Evolutionary conservation across 2,888 invertebrate genomes (phyloP), one percentile per base, ranked within the genome.

Genomic region (Alloplasta piceator): DNA sequence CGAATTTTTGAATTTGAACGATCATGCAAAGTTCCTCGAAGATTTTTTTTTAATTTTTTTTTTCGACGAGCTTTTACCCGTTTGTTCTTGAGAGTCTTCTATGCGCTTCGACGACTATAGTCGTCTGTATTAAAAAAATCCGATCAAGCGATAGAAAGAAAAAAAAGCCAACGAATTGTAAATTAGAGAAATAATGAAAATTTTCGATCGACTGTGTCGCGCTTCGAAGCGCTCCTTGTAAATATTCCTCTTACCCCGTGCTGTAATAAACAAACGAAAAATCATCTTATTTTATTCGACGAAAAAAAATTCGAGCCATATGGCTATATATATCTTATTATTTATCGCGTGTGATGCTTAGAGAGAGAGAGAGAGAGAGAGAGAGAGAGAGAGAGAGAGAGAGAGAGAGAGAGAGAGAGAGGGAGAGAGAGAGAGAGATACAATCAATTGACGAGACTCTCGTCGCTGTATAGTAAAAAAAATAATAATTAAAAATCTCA

Each of bases 231-330:
- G 68, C 72, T 77, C 77, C 63, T 77, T 80, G 80, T 80, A 80
- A 80, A 80, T 80, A 80, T 80, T 80, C 77, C 80, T 72, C 50
- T 80, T 68, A 64, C 76, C 76, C 80, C 76, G 80, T 80, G 76
- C 71, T 80, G 80, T 80, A 26, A 26, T 26, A 76, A 70, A 80
- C 80, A 76, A 67, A 66, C 26, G 66, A 61, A 64, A 78, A 75
- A 55, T 46, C 74, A 61, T 66, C 55, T 75, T 60, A 75, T 80
- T 71, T 61, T 71, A 70, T 70, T 70, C 43, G 63, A 26, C 26
- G 26, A 26, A 26, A 26, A 26, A 26, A 75, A 58, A 78, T 72
- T 83, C 84, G 80, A 64, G 55, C 41, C 73, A 74, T 63, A 72
- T 61, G 68, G 74, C 67, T 82, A 82, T 71, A 83, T 80, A 78